Conservation (phyloP, 2,113 vertebrate genomes). For the Sus scrofa region T2T-Sscrofa CM000828.6:34124501-34125000, state of each 20-base stretch:
- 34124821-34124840: background rate
- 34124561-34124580: background rate
- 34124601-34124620: constrained; percentile 8
- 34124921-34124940: background rate
- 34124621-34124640: background rate
- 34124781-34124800: background rate
- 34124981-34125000: constrained; percentile 18
- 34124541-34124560: background rate
- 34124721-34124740: background rate
- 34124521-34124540: background rate
- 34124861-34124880: background rate
- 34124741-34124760: background rate
- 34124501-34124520: background rate
- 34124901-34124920: background rate
- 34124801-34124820: background rate
- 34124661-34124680: constrained; percentile 27
- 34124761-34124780: background rate
- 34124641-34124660: background rate
- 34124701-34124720: background rate
- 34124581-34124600: background rate
- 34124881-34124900: constrained; percentile 1
- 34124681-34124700: background rate
- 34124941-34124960: background rate
- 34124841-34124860: no score
- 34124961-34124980: background rate